Evolutionary conservation across 2,797 vertebrate genomes (phyloP).

Genomic region (Typhlichthys eigenmanni): DNA sequence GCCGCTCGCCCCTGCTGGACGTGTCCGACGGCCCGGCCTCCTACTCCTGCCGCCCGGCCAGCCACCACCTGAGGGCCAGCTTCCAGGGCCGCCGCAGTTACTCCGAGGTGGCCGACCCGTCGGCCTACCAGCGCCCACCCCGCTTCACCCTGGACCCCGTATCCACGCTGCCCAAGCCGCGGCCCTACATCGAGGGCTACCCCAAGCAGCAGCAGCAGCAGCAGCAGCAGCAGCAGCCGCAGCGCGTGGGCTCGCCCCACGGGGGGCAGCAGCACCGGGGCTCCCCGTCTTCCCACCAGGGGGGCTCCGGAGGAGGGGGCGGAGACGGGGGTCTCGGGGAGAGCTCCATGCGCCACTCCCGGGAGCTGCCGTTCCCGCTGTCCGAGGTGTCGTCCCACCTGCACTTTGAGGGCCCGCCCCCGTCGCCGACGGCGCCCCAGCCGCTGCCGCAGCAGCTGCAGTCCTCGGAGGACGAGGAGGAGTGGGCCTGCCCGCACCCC

Average conservation of each 20-base stretch:
- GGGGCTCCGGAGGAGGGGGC: slow-evolving; percentile 30
- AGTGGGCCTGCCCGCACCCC: slow-evolving; percentile 90
- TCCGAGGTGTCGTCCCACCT: slow-evolving; percentile 87
- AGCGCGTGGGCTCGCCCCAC: slow-evolving; percentile 72
- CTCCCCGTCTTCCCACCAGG: slow-evolving; percentile 68
- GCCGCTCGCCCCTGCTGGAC: slow-evolving; percentile 81
- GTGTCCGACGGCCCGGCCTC: slow-evolving; percentile 81
- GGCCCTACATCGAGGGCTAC: slow-evolving; percentile 86
- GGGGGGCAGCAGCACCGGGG: slow-evolving; percentile 69
- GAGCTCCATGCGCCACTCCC: slow-evolving; percentile 71
- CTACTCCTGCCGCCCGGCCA: slow-evolving; percentile 86
- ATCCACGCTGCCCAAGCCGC: slow-evolving; percentile 90
- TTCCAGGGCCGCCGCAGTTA: slow-evolving; percentile 96
- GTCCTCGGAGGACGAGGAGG: slow-evolving; percentile 93
- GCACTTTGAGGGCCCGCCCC: slow-evolving; percentile 85
- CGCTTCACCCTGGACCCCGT: slow-evolving; percentile 88
- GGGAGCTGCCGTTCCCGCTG: slow-evolving; percentile 81
- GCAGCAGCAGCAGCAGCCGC: slow-evolving; percentile 49
- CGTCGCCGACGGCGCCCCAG: slow-evolving; percentile 71
- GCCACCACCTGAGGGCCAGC: slow-evolving; percentile 90
- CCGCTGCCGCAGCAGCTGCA: slow-evolving; percentile 76
- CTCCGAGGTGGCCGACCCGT: slow-evolving; percentile 91
- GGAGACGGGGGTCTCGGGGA: slow-evolving; percentile 69
- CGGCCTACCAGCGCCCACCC: slow-evolving; percentile 85
- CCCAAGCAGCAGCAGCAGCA: slow-evolving; percentile 71